phyloP scores from a whole-genome alignment of 2,113 vertebrate genomes.

The Bos indicus region DNA sequence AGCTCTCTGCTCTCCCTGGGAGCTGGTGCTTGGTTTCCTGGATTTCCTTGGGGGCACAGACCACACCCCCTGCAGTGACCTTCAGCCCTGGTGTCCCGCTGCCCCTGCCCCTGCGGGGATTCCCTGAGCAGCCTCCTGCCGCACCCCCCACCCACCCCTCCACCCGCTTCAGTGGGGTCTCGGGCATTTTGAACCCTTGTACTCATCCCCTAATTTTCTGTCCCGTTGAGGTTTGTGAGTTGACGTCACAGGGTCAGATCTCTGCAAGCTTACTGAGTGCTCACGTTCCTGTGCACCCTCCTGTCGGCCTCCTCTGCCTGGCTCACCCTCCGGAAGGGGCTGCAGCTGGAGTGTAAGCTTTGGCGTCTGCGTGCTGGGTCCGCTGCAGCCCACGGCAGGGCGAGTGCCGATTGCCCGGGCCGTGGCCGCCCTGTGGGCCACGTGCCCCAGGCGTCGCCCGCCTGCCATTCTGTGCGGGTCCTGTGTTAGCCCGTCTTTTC shows the following conservation, averaged over 20 bases:
- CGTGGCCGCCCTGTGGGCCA: accelerated
- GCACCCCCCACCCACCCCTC: accelerated
- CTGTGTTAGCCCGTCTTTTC: accelerated
- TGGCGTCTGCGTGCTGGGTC: not conserved
- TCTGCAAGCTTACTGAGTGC: accelerated
- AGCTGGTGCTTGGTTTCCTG: not conserved
- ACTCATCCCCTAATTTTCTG: not conserved
- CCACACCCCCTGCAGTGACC: accelerated
- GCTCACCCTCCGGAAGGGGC: accelerated
- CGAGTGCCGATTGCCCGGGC: not conserved
- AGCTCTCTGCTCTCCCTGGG: not conserved
- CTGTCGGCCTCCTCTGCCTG: not conserved
- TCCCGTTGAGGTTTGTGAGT: not conserved
- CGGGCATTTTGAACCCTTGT: no score
- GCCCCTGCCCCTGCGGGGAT: not conserved
- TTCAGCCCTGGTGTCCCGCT: accelerated
- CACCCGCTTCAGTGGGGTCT: accelerated
- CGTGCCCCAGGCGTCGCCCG: not conserved
- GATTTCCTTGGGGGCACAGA: accelerated
- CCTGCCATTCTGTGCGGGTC: not conserved
- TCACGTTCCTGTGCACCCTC: accelerated
- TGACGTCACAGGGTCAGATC: accelerated
- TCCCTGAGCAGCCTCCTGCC: not conserved
- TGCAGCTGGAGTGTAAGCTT: accelerated
- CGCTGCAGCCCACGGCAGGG: not conserved